Evolutionary conservation across 2,888 invertebrate genomes (phyloP).

Genomic region (Camponotus fellah): DNA sequence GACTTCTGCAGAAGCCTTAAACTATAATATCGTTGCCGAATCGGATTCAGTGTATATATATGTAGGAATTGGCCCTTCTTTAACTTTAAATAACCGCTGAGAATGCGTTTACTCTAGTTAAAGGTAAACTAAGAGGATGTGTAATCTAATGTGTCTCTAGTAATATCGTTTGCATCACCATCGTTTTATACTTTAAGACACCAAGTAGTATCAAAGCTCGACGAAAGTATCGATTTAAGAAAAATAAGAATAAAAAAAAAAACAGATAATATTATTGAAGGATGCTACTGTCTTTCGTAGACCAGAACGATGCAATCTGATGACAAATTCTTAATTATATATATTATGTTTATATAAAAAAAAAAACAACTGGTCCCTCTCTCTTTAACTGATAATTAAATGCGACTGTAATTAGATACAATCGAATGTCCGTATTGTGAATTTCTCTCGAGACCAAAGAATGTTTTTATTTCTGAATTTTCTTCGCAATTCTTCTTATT

Average conservation of each 20-base stretch:
- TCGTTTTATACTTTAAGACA: conserved; percentile 45
- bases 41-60: conserved; percentile 78
- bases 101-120: conserved; percentile 40
- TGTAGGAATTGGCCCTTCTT: conserved; percentile 75
- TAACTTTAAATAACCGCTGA: conserved; percentile 46
- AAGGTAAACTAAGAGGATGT: conserved; percentile 54
- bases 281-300: conserved; percentile 24
- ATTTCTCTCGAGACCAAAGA: neutral
- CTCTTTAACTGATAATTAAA: conserved; percentile 22
- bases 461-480: neutral
- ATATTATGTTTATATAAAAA: conserved; percentile 19
- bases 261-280: neutral
- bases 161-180: conserved; percentile 31
- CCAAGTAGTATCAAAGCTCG: conserved; percentile 6
- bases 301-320: conserved; percentile 23
- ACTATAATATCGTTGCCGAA: conserved; percentile 68
- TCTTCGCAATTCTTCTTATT: neutral
- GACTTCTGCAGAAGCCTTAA: conserved; percentile 6
- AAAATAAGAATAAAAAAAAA: neutral
- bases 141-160: conserved; percentile 57
- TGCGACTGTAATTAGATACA: conserved; percentile 2
- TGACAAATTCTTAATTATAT: conserved; percentile 27
- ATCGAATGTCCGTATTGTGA: neutral
- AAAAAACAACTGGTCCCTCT: neutral
- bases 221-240: conserved; percentile 23